Base-by-base conservation (phyloP, 2,113 vertebrate genomes). In the Oryzias javanicus region DNA sequence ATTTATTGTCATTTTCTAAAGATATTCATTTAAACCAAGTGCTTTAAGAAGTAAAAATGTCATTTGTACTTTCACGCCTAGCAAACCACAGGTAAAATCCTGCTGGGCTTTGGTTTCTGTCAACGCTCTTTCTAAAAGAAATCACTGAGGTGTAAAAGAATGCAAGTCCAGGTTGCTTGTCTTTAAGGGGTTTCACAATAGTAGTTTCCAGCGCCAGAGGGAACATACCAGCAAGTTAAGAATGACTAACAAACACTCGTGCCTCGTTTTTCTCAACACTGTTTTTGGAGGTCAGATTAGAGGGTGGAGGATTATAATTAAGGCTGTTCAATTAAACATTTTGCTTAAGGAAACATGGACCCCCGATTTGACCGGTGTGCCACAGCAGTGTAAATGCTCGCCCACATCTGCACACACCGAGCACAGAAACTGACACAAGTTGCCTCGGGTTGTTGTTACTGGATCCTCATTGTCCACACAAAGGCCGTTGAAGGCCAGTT, bases 171-270 rank as follows among this genome's bases (percentile, higher is more conserved):
- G 54, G 60, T 68, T 76, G 54, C 16, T 46, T 46, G 48, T 63
- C 55, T 67, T 68, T 16, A 49, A 59, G 66, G 49, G 24, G 18
- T 67, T 80, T 80, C 74, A 80, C 76, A 82, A 80, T 67, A 60
- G 71, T 40, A 49, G 55, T 69, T 78, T 81, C 67, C 57, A 59
- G 54, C 47, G 78, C 83, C 80, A 47, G 66, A 58, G 72, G 77
- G 67, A 19, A 66, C 75, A 74, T 74, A 70, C 63, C 75, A 75
- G 70, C 48, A 51, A 64, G 61, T 20, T 45, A 40, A 19, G 49
- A 61, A 61, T 52, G 51, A 42, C 47, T 49, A 50, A 63, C 49
- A 55, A 72, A 78, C 60, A 49, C 46, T 16, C 6, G 18, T 18
- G 27, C 55, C 60, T 70, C 49, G 48, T 66, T 47, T 56, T 49